These are phyloP conservation scores for Silurus aristotelis DNA, from an alignment of 2,797 vertebrate species.

Conservation along the genomic window DNA sequence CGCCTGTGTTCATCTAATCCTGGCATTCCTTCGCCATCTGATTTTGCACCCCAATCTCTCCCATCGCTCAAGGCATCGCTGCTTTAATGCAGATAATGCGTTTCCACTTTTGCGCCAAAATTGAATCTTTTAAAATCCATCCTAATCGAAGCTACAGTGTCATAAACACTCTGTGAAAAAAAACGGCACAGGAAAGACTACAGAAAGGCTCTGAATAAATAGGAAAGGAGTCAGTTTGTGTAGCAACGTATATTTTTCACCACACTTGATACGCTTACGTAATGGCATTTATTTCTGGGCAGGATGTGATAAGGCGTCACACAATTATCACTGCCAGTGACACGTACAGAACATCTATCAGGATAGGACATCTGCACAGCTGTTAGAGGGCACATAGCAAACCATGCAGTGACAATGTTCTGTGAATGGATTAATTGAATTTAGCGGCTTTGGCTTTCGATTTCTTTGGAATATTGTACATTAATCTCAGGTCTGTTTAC, in stretches of 20 bases:
- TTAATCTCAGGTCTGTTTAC: conserved; percentile 1
- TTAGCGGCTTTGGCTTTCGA: background rate
- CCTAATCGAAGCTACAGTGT: conserved; percentile 64
- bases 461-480: background rate
- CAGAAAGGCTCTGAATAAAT: conserved; percentile 12
- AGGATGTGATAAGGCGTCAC: conserved; percentile 46
- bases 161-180: conserved; percentile 57
- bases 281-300: conserved; percentile 39
- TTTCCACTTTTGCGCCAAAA: conserved; percentile 59
- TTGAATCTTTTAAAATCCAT: conserved; percentile 68
- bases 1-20: conserved; percentile 68
- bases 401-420: conserved; percentile 12
- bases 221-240: conserved; percentile 28
- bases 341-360: conserved; percentile 35
- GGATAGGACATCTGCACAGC: conserved; percentile 45
- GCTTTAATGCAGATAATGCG: conserved; percentile 68
- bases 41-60: conserved; percentile 65
- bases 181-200: conserved; percentile 54
- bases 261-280: conserved; percentile 38
- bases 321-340: conserved; percentile 41
- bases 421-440: background rate
- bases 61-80: conserved; percentile 64
- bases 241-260: conserved; percentile 32
- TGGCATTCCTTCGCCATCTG: conserved; percentile 61
- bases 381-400: conserved; percentile 29